These are phyloP conservation scores for Gracilinanus agilis DNA, from an alignment of 2,113 vertebrate species.

Conservation along the genomic window DNA sequence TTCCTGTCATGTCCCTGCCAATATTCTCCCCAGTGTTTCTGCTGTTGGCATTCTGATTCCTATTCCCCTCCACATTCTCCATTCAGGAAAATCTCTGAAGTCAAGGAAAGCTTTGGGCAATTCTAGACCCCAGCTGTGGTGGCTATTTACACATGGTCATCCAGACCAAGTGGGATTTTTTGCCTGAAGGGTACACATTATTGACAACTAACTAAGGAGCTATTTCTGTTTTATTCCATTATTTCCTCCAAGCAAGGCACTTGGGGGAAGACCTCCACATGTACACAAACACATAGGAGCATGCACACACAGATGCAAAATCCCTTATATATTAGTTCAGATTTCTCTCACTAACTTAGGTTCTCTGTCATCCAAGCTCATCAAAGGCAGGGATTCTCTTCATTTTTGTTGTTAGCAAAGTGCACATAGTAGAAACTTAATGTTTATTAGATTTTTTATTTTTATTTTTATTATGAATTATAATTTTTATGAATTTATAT, in stretches of 20 bases:
- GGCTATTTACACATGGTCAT: not conserved
- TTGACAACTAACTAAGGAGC: not conserved
- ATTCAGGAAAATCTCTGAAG: not conserved
- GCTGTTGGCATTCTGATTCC: accelerated
- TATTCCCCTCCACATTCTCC: constrained; percentile 6
- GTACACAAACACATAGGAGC: not conserved
- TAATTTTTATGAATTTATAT: too few relatives aligned
- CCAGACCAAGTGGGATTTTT: not conserved
- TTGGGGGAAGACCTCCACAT: not conserved
- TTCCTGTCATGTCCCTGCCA: accelerated
- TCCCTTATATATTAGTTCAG: not conserved
- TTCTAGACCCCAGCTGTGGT: not conserved
- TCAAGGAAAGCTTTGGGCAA: not conserved
- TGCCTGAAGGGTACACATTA: not conserved
- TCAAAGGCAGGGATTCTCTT: not conserved
- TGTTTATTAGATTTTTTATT: too few relatives aligned
- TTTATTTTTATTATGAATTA: too few relatives aligned
- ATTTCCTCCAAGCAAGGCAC: not conserved
- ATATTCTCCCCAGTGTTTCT: not conserved
- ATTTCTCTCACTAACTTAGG: not conserved
- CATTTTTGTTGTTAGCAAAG: not conserved
- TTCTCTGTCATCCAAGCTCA: not conserved
- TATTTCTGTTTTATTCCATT: not conserved
- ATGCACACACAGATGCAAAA: not conserved
- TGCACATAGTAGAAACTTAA: not conserved